Percentiles rank a stretch among this genome's conserved stretches.
phyloP scores from a whole-genome alignment of 2,113 vertebrate genomes.

The Theristicus caerulescens region DNA sequence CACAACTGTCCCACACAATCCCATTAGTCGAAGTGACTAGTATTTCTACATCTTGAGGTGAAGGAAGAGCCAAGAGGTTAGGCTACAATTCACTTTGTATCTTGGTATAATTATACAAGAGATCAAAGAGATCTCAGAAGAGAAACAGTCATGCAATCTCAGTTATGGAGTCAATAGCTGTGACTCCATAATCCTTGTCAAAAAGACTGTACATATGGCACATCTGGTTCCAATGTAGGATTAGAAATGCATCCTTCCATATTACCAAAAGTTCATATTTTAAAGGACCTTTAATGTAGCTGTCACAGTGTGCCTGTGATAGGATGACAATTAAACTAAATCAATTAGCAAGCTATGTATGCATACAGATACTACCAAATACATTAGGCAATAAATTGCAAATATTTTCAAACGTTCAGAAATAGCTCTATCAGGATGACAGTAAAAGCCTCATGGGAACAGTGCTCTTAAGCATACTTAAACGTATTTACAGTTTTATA shows the following conservation, averaged over 20 bases:
- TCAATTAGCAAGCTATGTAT: neutral
- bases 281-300: slow-evolving; percentile 14
- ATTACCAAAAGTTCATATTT: slow-evolving; percentile 37
- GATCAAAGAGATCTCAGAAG: slow-evolving; percentile 38
- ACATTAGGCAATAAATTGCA: neutral
- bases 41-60: neutral
- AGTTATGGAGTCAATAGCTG: slow-evolving; percentile 24
- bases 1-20: neutral
- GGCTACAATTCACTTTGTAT: neutral
- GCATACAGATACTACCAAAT: neutral
- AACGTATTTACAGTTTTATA: slow-evolving; percentile 10
- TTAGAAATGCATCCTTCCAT: slow-evolving; percentile 32
- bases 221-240: slow-evolving; percentile 44
- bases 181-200: slow-evolving; percentile 41
- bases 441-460: neutral
- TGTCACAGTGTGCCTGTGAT: neutral
- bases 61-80: neutral
- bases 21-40: neutral
- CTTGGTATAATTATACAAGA: neutral
- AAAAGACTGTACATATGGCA: slow-evolving; percentile 35
- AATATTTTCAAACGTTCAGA: slow-evolving; percentile 19
- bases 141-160: slow-evolving; percentile 9
- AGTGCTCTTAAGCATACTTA: neutral
- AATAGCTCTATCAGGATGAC: neutral
- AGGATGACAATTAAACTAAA: slow-evolving; percentile 14